Percentiles rank a stretch among this genome's conserved stretches.
Evolutionary conservation across 2,888 invertebrate genomes (phyloP).

Genomic region (Automeris io): DNA sequence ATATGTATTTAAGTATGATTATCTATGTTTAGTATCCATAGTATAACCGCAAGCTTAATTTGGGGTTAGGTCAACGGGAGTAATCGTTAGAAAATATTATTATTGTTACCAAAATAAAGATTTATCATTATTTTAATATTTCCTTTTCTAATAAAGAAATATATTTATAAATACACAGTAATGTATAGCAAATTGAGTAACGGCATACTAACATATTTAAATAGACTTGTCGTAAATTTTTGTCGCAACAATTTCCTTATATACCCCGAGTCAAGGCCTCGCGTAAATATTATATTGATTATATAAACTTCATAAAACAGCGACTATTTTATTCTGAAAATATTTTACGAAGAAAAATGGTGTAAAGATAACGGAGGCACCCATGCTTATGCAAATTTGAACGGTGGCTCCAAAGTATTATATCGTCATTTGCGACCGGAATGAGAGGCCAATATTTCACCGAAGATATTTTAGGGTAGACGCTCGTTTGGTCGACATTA

Average conservation of each 20-base stretch:
- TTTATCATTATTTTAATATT: no score
- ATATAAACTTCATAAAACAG: conserved; percentile 1
- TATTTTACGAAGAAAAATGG: conserved; percentile 26
- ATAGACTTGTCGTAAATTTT: no score
- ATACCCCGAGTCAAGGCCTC: not conserved
- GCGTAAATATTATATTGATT: conserved; percentile 8
- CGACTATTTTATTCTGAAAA: conserved; percentile 15
- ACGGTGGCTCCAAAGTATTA: conserved; percentile 21
- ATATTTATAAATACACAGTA: no score
- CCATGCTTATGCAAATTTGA: conserved; percentile 28
- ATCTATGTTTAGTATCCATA: no score
- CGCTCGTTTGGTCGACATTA: conserved; percentile 20
- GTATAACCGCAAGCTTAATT: no score
- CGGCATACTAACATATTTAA: no score
- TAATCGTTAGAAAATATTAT: no score
- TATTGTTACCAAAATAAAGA: no score
- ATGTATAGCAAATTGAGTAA: no score
- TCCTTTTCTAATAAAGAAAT: no score
- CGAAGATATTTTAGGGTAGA: conserved; percentile 12
- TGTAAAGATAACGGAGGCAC: conserved; percentile 25
- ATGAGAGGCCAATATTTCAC: conserved; percentile 22
- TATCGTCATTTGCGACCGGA: conserved; percentile 26
- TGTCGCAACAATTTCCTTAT: not conserved
- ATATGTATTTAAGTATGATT: no score
- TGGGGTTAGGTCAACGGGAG: no score